Base-by-base conservation (phyloP, 92 coral and sea anemone species). In the Porites lobata region DNA sequence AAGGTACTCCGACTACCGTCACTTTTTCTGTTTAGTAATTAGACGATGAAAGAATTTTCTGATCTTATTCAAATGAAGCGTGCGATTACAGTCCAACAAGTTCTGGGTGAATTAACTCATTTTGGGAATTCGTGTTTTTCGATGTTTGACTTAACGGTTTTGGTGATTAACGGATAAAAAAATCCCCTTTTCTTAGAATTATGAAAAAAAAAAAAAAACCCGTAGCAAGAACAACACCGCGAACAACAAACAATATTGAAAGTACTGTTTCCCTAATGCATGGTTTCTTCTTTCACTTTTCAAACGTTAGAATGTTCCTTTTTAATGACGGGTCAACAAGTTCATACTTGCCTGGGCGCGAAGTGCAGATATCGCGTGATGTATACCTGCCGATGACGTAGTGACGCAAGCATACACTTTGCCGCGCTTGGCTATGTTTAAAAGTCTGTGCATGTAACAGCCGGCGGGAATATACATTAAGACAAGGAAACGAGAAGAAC, bases 301-400 rank as follows among this genome's bases (percentile, higher is more conserved):
- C 9, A 38, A 80, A 10, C 10, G 54, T 54, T 20, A 10, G n/a
- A 19, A 53, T 18, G 53, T 56, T 47, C 69, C 43, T 38, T 57
- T 59, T 21, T 12, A 70, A 32, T 58, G 6, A 12, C 18, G n/a
- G 68, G 69, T 57, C 57, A 82, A 71, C 78, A 21, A 63, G 87
- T 73, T 63, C 74, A 72, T 14, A 75, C 87, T 64, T 84, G 87
- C 79, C 80, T 70, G 29, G 38, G 13, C 64, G n/a, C 3, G 20
- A 74, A 50, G 17, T 17, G 2, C 56, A 10, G 50, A 61, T 73
- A 84, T 54, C 13, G 13, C 77, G 50, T 29, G 6, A 66, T 62
- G 15, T n/a, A 43, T 61, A 73, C 87, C 74, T 43, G 74, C 80
- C 52, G 64, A 84, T 83, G 81, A 84, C 74, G 80, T 84, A 84